Percentiles rank a stretch among this genome's conserved stretches.
phyloP scores from a whole-genome alignment of 2,797 vertebrate species.

The Gouania willdenowi region DNA sequence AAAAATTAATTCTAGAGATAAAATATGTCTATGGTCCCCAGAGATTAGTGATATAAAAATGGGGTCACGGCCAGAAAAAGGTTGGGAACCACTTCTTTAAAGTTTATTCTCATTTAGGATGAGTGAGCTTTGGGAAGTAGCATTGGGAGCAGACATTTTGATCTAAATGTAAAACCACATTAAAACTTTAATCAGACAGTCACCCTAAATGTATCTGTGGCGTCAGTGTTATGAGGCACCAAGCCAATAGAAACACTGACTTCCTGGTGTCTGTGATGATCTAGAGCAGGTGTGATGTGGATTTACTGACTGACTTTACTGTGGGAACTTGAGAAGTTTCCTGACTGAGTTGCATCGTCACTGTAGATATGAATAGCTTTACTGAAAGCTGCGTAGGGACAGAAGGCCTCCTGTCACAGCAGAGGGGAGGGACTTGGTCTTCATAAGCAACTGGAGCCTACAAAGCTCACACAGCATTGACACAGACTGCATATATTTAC shows the following conservation, averaged over 20 bases:
- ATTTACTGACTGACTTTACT: slow-evolving; percentile 9
- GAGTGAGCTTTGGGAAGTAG: slow-evolving; percentile 4
- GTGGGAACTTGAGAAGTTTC: slow-evolving; percentile 47
- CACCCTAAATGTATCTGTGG: slow-evolving; percentile 14
- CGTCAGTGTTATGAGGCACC: not conserved
- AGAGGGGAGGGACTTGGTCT: slow-evolving; percentile 28
- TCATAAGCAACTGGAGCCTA: slow-evolving; percentile 21
- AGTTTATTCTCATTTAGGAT: not conserved
- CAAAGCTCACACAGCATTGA: slow-evolving; percentile 14
- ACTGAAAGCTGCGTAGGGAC: slow-evolving; percentile 45
- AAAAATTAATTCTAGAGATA: no score
- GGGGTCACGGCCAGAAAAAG: no score
- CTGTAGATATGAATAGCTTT: slow-evolving; percentile 57
- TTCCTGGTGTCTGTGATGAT: slow-evolving; percentile 47
- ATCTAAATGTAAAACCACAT: slow-evolving; percentile 4
- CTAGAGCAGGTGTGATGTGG: slow-evolving; percentile 48
- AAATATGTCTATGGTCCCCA: no score
- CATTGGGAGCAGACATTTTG: not conserved
- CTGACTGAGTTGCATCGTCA: slow-evolving; percentile 35
- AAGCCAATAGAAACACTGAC: slow-evolving; percentile 24
- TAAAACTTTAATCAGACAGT: not conserved
- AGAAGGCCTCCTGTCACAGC: slow-evolving; percentile 33
- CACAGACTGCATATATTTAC: slow-evolving; percentile 2
- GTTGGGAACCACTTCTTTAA: no score
- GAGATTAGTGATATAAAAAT: no score